Conservation (phyloP, 2,113 vertebrate genomes). For the Puffinus mauretanicus region DNA sequence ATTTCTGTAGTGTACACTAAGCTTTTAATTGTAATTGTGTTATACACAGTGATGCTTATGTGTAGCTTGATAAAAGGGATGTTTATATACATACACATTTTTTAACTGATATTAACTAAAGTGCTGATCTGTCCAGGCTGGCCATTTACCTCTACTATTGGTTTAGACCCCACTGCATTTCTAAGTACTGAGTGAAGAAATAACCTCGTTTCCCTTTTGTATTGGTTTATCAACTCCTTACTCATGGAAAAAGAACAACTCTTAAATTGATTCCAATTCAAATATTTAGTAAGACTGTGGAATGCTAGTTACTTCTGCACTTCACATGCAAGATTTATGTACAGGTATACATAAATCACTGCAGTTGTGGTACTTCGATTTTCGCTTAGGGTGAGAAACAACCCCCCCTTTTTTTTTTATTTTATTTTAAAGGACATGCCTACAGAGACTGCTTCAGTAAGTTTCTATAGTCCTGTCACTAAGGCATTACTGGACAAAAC, state of each 20-base stretch:
- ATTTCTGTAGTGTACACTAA: conserved; percentile 75
- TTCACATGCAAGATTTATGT: conserved; percentile 35
- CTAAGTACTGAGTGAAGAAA: conserved; percentile 37
- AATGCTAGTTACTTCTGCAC: background rate
- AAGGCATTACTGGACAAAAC: background rate
- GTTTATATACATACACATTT: conserved; percentile 71
- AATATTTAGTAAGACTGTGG: background rate
- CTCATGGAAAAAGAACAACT: background rate
- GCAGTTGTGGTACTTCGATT: background rate
- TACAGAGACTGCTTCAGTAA: background rate
- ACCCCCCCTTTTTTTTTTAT: background rate
- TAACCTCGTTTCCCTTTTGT: background rate
- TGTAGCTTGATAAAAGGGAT: conserved; percentile 74
- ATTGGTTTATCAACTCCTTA: background rate
- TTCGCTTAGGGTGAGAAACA: background rate
- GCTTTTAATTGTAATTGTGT: conserved; percentile 75
- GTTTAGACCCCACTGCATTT: conserved; percentile 51
- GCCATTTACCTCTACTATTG: conserved; percentile 59
- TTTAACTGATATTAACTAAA: conserved; percentile 69
- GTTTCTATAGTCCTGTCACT: background rate
- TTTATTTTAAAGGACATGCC: background rate
- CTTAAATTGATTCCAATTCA: background rate
- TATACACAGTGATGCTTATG: conserved; percentile 74
- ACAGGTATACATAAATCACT: conserved; percentile 9
- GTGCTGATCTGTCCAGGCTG: conserved; percentile 70